These are phyloP conservation scores for Odontocolon sp. DNA, from an alignment of 2,888 invertebrate species.

Conservation along the genomic window DNA sequence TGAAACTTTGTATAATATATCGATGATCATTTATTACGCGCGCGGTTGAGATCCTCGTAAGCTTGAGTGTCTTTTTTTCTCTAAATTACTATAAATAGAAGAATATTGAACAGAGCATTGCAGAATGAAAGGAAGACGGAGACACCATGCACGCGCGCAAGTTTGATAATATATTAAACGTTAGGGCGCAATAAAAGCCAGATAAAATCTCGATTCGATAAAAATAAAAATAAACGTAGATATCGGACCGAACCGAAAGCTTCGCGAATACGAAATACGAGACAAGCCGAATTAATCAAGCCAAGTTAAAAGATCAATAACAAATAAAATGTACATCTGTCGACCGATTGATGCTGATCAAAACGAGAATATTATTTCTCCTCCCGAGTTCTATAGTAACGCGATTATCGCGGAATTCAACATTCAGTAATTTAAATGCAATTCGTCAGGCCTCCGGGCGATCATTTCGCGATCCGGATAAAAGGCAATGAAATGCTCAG, in stretches of 20 bases:
- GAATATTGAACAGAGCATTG: slow-evolving; percentile 2
- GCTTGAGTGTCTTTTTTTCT: neutral
- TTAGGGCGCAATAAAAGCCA: slow-evolving; percentile 18
- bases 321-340: slow-evolving; percentile 60
- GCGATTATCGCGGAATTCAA: slow-evolving; percentile 18
- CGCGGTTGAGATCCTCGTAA: slow-evolving; percentile 39
- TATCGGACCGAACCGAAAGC: neutral
- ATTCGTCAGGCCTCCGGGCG: slow-evolving; percentile 16
- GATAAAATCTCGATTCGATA: slow-evolving; percentile 27
- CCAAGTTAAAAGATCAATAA: slow-evolving; percentile 21
- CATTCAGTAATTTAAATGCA: slow-evolving; percentile 8
- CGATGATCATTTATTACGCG: slow-evolving; percentile 34
- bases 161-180: slow-evolving; percentile 25
- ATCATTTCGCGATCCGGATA: neutral
- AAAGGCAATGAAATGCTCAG: slow-evolving; percentile 16
- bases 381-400: neutral
- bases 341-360: slow-evolving; percentile 26
- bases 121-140: slow-evolving; percentile 31
- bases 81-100: slow-evolving; percentile 47
- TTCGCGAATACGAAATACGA: slow-evolving; percentile 6
- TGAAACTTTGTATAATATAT: slow-evolving; percentile 12
- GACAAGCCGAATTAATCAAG: slow-evolving; percentile 26
- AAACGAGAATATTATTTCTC: neutral
- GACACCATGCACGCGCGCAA: slow-evolving; percentile 30
- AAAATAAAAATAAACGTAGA: slow-evolving; percentile 9